Percentiles rank a stretch among this genome's conserved stretches.
phyloP scores from a whole-genome alignment of 2,113 vertebrate genomes.

The Menidia beryllina region DNA sequence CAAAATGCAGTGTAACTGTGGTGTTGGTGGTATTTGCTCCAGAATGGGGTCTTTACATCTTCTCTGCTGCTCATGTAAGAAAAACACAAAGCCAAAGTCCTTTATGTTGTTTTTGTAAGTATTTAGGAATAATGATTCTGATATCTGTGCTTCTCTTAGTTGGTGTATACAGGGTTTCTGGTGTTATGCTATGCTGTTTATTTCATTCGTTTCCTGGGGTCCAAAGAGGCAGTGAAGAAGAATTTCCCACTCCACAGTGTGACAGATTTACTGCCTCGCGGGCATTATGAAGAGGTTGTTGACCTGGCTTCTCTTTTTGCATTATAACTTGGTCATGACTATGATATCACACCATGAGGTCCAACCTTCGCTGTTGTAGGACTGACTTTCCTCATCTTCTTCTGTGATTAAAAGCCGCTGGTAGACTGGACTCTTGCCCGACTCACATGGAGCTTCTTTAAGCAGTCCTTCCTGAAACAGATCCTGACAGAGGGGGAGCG shows the following conservation, averaged over 20 bases:
- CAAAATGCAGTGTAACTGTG: conserved; percentile 88
- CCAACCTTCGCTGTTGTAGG: not conserved
- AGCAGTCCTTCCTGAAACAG: conserved; percentile 97
- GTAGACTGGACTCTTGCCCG: conserved; percentile 89
- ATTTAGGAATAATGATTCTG: not conserved
- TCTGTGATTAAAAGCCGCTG: conserved; percentile 81
- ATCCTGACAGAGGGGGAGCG: conserved; percentile 97
- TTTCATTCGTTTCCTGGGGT: conserved; percentile 88
- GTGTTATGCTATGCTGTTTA: conserved; percentile 88
- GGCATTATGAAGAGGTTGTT: conserved; percentile 81
- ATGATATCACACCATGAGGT: not conserved
- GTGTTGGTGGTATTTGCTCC: conserved; percentile 85
- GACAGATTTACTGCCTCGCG: conserved; percentile 85
- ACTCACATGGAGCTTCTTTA: conserved; percentile 97
- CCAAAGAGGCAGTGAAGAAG: conserved; percentile 83
- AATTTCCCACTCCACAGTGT: conserved; percentile 86
- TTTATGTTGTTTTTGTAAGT: not conserved
- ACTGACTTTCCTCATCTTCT: not conserved
- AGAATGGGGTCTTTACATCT: conserved; percentile 89
- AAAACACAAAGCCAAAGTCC: not conserved
- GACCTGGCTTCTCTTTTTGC: not conserved
- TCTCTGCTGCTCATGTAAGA: conserved; percentile 90
- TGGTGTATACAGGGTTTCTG: conserved; percentile 87
- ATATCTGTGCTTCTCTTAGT: conserved; percentile 68
- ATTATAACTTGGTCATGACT: not conserved